These are phyloP conservation scores for Pelobates cultripes DNA, from an alignment of 2,797 vertebrate species.

Conservation along the genomic window DNA sequence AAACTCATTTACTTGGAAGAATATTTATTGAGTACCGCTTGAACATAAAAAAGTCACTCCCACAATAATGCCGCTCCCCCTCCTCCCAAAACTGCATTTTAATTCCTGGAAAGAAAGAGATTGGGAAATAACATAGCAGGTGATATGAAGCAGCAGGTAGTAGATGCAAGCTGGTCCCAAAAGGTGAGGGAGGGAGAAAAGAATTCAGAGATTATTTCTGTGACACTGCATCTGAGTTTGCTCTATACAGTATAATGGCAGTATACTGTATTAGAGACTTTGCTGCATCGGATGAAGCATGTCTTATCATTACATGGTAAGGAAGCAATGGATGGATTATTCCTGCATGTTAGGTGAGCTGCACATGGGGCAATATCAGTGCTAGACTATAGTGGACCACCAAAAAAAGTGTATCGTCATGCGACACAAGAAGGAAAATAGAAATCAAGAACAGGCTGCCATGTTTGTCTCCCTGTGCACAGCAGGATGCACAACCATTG, in stretches of 20 bases:
- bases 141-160: not conserved
- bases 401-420: too few relatives aligned
- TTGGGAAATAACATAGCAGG: not conserved
- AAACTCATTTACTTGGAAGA: not conserved
- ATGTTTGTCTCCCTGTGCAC: too few relatives aligned
- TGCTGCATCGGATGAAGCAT: not conserved
- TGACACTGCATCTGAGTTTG: not conserved
- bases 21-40: not conserved
- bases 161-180: not conserved
- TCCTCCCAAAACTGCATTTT: not conserved
- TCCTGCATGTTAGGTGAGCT: not conserved
- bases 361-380: not conserved
- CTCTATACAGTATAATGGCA: not conserved
- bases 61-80: not conserved
- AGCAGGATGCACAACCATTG: too few relatives aligned
- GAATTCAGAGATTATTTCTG: not conserved
- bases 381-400: too few relatives aligned
- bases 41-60: not conserved
- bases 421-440: too few relatives aligned
- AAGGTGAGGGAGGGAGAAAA: not conserved
- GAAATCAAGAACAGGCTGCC: too few relatives aligned
- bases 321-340: not conserved
- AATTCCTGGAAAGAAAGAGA: not conserved
- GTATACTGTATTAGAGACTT: not conserved
- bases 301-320: not conserved